A percentile compares a stretch with the other conserved stretches of the same genome.
Evolutionary conservation across 37 sponge, comb jelly and placozoan genomes (phyloP).

Genomic region (Bolinopsis microptera): DNA sequence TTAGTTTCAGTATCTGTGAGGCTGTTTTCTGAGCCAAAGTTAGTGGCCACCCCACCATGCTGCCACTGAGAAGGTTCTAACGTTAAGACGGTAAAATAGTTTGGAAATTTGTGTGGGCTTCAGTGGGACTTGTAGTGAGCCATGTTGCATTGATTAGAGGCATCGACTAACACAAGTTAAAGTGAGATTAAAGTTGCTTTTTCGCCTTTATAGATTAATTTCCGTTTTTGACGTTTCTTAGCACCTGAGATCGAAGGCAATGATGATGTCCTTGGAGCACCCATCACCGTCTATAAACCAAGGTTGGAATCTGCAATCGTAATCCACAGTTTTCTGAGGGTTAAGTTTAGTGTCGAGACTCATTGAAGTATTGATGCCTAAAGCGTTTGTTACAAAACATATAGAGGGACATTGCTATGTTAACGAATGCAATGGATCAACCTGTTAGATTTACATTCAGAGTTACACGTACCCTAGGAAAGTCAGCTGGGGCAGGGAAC

Average conservation of each 20-base stretch:
- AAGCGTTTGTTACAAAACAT: too few relatives aligned
- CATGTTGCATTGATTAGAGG: too few relatives aligned
- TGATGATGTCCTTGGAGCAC: slow-evolving; percentile 27
- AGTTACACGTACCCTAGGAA: not conserved
- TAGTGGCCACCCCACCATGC: slow-evolving; percentile 60
- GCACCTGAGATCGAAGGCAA: slow-evolving; percentile 58
- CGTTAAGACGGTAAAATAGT: too few relatives aligned
- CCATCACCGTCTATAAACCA: slow-evolving; percentile 58
- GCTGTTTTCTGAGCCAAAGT: slow-evolving; percentile 53
- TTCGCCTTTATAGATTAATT: too few relatives aligned
- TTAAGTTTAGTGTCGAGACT: too few relatives aligned
- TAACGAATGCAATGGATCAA: too few relatives aligned
- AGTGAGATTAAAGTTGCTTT: too few relatives aligned
- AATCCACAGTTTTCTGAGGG: slow-evolving; percentile 40
- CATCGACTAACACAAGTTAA: too few relatives aligned
- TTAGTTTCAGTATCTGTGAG: slow-evolving; percentile 32
- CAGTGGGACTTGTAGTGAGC: not conserved
- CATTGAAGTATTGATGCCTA: too few relatives aligned
- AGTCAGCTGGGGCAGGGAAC: slow-evolving; percentile 28
- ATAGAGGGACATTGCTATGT: too few relatives aligned
- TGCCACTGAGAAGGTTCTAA: slow-evolving; percentile 43
- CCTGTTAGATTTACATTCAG: not conserved
- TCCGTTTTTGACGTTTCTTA: too few relatives aligned
- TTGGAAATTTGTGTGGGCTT: not conserved
- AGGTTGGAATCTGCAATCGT: slow-evolving; percentile 46